These are phyloP conservation scores for Drosophila sordidula DNA, from an alignment of 2,888 invertebrate genomes.

Conservation along the genomic window DNA sequence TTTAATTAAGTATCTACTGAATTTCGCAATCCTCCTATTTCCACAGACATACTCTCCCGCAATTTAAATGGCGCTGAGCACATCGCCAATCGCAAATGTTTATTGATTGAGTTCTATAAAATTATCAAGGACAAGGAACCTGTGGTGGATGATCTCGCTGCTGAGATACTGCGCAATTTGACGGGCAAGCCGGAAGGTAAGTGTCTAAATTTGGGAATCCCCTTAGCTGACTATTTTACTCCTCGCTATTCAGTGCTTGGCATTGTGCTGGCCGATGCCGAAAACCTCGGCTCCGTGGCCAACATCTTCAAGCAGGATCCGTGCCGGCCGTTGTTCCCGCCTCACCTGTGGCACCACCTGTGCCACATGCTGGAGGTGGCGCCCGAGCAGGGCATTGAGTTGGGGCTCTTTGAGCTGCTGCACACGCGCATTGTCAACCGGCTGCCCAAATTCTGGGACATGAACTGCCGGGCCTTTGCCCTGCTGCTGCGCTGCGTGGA, in stretches of 20 bases:
- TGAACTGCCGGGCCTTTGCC: conserved; percentile 81
- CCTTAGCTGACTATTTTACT: no score
- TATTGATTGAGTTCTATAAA: conserved; percentile 73
- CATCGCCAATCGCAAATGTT: conserved; percentile 57
- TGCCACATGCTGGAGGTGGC: conserved; percentile 73
- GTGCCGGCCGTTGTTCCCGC: conserved; percentile 57
- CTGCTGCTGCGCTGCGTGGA: conserved; percentile 78
- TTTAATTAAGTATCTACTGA: fast-evolving
- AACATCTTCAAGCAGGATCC: conserved; percentile 61
- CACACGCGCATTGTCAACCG: conserved; percentile 58
- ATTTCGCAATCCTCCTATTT: background rate
- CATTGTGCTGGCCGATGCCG: conserved; percentile 45
- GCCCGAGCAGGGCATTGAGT: conserved; percentile 73
- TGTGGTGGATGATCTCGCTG: conserved; percentile 44
- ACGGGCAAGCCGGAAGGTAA: conserved; percentile 65
- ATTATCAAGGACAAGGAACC: conserved; percentile 54
- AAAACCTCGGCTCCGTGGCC: conserved; percentile 50
- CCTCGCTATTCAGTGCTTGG: conserved; percentile 38
- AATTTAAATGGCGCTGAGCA: conserved; percentile 67
- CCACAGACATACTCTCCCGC: conserved; percentile 63
- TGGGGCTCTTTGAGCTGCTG: conserved; percentile 81
- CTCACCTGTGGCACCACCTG: conserved; percentile 77
- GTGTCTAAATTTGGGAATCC: background rate
- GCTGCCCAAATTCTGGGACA: conserved; percentile 63
- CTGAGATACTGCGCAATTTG: conserved; percentile 72